Conservation (phyloP, 2,888 invertebrate species). For the Torymus auratus region DNA sequence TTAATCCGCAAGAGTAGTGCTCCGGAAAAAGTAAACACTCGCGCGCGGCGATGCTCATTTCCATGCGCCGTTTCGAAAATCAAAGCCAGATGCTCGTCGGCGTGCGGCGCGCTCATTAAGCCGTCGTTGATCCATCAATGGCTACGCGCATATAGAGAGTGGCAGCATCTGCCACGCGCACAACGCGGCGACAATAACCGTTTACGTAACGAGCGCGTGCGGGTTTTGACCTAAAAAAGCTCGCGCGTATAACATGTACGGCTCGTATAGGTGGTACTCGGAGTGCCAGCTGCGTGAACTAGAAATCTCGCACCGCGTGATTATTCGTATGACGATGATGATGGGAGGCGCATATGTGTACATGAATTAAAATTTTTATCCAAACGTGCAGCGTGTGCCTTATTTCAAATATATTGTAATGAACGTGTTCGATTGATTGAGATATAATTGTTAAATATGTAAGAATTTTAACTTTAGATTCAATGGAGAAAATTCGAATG, state of each 20-base stretch:
- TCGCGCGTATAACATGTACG: neutral
- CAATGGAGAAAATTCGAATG: no score
- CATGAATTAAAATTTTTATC: no score
- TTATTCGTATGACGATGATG: no score
- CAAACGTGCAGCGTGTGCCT: no score
- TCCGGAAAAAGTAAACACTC: neutral
- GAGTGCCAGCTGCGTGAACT: neutral
- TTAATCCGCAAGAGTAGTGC: neutral
- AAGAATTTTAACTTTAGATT: no score
- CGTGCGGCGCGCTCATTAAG: neutral
- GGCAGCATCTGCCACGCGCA: conserved; percentile 4
- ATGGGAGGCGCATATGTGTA: no score
- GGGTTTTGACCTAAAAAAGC: conserved; percentile 54
- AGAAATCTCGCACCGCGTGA: neutral
- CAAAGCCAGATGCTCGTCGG: neutral
- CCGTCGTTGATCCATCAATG: conserved; percentile 19
- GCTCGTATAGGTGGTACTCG: neutral
- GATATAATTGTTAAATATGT: no score
- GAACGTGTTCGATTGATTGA: no score
- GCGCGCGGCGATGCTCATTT: no score
- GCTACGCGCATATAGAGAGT: neutral
- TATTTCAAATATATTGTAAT: no score
- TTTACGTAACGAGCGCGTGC: conserved; percentile 39
- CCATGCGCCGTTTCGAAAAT: neutral
- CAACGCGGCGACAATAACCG: conserved; percentile 26